Evolutionary conservation across 2,888 invertebrate genomes (phyloP).

Genomic region (Drosophila peninsularis): DNA sequence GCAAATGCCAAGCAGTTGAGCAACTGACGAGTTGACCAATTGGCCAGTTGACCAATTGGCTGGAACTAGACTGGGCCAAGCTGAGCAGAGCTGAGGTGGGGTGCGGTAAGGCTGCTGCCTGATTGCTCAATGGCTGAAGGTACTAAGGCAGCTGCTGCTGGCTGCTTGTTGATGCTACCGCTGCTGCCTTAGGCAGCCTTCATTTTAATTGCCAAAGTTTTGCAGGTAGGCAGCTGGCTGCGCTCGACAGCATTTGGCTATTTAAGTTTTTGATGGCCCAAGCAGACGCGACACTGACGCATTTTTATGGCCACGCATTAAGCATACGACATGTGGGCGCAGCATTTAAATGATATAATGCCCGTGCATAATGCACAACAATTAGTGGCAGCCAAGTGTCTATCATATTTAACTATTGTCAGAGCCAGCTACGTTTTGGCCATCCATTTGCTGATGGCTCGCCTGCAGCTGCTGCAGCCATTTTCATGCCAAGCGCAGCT

Average conservation of each 20-base stretch:
- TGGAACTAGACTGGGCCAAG: constrained; percentile 1
- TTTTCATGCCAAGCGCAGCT: constrained; percentile 43
- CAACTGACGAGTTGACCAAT: constrained; percentile 16
- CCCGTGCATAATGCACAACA: constrained; percentile 62
- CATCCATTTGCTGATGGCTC: constrained; percentile 42
- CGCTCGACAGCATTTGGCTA: constrained; percentile 31
- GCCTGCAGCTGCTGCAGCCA: constrained; percentile 38
- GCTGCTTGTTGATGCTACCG: neutral
- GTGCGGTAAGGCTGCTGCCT: constrained; percentile 21
- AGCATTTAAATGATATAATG: constrained; percentile 46
- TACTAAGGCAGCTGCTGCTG: constrained; percentile 6
- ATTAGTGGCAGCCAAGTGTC: constrained; percentile 58
- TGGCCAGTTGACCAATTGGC: constrained; percentile 25
- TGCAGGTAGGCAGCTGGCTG: constrained; percentile 44
- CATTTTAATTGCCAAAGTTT: constrained; percentile 67
- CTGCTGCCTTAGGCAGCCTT: constrained; percentile 31
- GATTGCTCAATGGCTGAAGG: constrained; percentile 41
- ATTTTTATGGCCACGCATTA: constrained; percentile 56
- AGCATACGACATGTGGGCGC: constrained; percentile 66
- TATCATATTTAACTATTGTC: constrained; percentile 32
- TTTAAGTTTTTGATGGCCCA: constrained; percentile 62
- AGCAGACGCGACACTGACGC: constrained; percentile 58
- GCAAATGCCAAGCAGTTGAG: constrained; percentile 35
- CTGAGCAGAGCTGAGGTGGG: neutral
- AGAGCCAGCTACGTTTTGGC: neutral